These are phyloP conservation scores for Saturnia japonica DNA, from an alignment of 2,888 invertebrate genomes.

Conservation along the genomic window DNA sequence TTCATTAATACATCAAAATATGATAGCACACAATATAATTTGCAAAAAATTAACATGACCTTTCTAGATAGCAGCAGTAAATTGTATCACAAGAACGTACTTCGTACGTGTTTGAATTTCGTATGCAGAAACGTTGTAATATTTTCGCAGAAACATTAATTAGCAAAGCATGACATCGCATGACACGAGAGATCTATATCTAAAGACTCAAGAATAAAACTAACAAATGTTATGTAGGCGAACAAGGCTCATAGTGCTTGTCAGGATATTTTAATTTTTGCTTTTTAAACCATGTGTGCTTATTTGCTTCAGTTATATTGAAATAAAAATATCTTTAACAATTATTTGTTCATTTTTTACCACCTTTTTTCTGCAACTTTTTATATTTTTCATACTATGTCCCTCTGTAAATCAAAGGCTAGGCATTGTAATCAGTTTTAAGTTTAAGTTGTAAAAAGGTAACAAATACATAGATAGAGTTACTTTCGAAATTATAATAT, in stretches of 20 bases:
- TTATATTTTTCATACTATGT: no score
- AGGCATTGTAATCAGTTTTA: no score
- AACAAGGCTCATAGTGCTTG: not conserved
- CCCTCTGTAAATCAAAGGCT: no score
- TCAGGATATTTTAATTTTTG: not conserved
- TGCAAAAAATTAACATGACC: not conserved
- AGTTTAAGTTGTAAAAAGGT: no score
- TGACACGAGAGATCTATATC: slow-evolving; percentile 55
- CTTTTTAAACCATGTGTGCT: not conserved
- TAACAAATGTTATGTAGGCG: slow-evolving; percentile 31
- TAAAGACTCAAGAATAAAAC: slow-evolving; percentile 50
- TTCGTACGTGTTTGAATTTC: slow-evolving; percentile 16
- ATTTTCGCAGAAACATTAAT: slow-evolving; percentile 50
- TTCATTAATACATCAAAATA: not conserved
- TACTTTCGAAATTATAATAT: no score
- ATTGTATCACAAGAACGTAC: slow-evolving; percentile 16
- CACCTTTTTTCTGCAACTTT: no score
- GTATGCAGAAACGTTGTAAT: slow-evolving; percentile 21
- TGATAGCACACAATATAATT: not conserved
- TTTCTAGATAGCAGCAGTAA: slow-evolving; percentile 12
- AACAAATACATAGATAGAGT: no score
- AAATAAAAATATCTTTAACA: no score
- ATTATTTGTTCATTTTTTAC: no score
- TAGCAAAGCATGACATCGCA: slow-evolving; percentile 52
- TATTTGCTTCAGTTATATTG: not conserved